These are phyloP conservation scores for Lerista edwardsae DNA, from an alignment of 2,797 vertebrate genomes.

Conservation along the genomic window DNA sequence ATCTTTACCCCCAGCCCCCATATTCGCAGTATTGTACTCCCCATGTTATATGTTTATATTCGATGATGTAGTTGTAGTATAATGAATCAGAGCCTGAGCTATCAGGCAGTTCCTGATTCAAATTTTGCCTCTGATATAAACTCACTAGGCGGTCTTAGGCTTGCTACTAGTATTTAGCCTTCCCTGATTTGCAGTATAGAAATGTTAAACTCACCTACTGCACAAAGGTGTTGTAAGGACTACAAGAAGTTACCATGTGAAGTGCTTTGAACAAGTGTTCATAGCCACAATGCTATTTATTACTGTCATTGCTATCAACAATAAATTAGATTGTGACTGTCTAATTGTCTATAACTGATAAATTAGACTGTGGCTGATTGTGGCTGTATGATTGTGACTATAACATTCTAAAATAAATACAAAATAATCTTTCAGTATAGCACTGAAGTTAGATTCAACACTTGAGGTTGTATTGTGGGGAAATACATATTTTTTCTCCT, in stretches of 20 bases:
- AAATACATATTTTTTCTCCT: background rate
- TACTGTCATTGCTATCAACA: background rate
- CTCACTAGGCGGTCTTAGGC: background rate
- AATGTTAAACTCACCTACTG: background rate
- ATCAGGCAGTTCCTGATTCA: background rate
- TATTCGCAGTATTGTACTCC: background rate
- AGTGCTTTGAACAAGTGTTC: background rate
- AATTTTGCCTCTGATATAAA: background rate
- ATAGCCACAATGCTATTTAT: background rate
- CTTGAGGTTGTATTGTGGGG: background rate
- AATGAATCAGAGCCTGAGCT: background rate
- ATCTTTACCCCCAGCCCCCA: background rate
- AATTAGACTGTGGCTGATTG: background rate
- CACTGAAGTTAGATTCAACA: conserved; percentile 36
- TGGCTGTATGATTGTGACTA: background rate
- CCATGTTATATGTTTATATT: background rate
- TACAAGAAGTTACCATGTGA: background rate
- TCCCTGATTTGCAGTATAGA: background rate
- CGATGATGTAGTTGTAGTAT: background rate
- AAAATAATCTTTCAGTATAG: background rate
- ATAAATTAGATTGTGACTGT: background rate
- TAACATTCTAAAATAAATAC: background rate
- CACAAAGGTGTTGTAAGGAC: background rate
- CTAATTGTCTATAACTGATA: background rate
- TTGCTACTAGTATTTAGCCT: background rate